These are phyloP conservation scores for Phasianus colchicus DNA, from an alignment of 2,113 vertebrate species.

Conservation along the genomic window DNA sequence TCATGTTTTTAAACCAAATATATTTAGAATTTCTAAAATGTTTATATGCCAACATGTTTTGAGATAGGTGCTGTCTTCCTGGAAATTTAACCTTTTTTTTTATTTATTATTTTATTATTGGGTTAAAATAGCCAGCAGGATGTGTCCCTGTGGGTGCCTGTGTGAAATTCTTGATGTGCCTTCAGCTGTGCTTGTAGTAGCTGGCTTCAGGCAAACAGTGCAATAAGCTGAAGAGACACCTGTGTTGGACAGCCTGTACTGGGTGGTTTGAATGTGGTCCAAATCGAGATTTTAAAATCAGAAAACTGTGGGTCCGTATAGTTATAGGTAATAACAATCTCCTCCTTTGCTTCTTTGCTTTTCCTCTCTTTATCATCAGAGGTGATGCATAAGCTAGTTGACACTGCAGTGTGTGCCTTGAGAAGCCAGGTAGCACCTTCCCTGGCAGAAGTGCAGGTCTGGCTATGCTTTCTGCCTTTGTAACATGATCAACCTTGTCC, in stretches of 20 bases:
- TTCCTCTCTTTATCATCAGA: background rate
- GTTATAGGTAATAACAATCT: background rate
- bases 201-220: background rate
- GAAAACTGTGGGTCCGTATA: background rate
- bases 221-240: background rate
- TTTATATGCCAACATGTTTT: background rate
- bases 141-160: background rate
- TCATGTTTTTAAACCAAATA: background rate
- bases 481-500: background rate
- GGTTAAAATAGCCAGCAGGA: background rate
- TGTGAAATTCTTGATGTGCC: background rate
- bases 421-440: background rate
- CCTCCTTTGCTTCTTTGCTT: background rate
- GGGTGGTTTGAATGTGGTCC: background rate
- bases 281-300: background rate
- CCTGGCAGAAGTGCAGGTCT: background rate
- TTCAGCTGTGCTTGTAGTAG: background rate
- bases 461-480: background rate
- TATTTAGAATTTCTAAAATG: background rate
- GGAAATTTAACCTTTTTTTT: background rate
- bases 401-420: rapidly evolving
- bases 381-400: background rate
- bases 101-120: background rate
- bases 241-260: background rate
- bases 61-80: background rate